Conservation (phyloP, 2,113 vertebrate species). For the Bos javanicus region DNA sequence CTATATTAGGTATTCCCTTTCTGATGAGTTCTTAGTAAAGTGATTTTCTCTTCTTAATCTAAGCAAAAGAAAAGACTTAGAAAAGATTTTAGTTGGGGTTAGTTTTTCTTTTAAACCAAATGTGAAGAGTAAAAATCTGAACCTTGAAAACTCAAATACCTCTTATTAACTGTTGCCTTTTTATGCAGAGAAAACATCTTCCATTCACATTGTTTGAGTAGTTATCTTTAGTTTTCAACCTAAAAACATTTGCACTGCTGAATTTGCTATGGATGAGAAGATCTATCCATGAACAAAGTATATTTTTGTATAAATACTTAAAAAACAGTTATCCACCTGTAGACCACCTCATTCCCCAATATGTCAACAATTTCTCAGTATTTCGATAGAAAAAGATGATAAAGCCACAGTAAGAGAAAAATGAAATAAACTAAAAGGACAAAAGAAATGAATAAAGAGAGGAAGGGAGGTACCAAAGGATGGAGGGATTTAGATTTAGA, state of each 20-base stretch:
- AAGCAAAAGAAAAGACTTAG: neutral
- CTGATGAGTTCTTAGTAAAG: neutral
- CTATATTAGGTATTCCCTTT: neutral
- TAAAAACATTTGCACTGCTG: neutral
- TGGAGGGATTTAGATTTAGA: neutral
- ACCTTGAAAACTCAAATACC: neutral
- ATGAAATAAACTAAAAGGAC: neutral
- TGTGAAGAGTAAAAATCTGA: neutral
- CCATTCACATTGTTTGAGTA: neutral
- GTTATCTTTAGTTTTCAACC: neutral
- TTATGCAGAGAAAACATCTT: neutral
- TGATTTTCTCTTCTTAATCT: neutral
- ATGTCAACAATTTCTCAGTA: neutral
- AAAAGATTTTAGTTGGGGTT: neutral
- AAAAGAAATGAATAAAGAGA: neutral
- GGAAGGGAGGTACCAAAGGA: too few species aligned
- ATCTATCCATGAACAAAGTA: neutral
- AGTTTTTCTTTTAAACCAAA: neutral
- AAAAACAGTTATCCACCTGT: neutral
- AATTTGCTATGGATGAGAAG: neutral
- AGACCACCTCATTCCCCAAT: neutral
- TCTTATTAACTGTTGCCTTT: neutral
- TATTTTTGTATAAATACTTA: slow-evolving; percentile 1
- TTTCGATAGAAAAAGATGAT: neutral
- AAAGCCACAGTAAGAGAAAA: neutral